Percentiles rank a stretch among this genome's conserved stretches.
These are phyloP conservation scores for Gobio gobio DNA, from an alignment of 2,113 vertebrate species.

Conservation along the genomic window DNA sequence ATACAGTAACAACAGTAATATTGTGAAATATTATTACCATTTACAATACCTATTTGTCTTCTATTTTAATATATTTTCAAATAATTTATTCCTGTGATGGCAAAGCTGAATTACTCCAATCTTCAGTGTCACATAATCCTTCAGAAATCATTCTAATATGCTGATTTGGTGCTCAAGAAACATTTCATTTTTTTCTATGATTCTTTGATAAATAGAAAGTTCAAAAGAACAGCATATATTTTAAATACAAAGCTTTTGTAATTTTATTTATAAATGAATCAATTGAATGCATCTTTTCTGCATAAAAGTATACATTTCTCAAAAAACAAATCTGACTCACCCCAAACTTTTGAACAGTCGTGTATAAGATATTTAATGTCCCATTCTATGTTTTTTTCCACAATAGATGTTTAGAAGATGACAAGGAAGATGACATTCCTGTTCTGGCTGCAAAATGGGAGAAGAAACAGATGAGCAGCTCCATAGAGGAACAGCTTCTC, in stretches of 20 bases:
- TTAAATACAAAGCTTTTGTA: no score
- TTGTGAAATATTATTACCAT: no score
- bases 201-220: no score
- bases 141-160: not conserved
- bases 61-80: not conserved
- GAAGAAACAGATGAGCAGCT: slow-evolving; percentile 66
- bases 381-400: not conserved
- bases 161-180: not conserved
- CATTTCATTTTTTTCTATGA: not conserved
- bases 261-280: no score
- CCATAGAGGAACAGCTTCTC: slow-evolving; percentile 67
- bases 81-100: not conserved
- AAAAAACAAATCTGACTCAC: not conserved
- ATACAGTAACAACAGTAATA: no score
- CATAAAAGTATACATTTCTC: not conserved
- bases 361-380: not conserved
- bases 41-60: not conserved
- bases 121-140: not conserved
- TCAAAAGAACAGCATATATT: no score
- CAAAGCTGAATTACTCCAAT: not conserved
- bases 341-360: not conserved
- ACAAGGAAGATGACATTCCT: slow-evolving; percentile 55
- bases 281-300: not conserved
- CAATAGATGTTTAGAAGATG: slow-evolving; percentile 60
- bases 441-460: slow-evolving; percentile 56